Evolutionary conservation across 2,797 vertebrate genomes (phyloP).

Genomic region (Poecilia gillii): DNA sequence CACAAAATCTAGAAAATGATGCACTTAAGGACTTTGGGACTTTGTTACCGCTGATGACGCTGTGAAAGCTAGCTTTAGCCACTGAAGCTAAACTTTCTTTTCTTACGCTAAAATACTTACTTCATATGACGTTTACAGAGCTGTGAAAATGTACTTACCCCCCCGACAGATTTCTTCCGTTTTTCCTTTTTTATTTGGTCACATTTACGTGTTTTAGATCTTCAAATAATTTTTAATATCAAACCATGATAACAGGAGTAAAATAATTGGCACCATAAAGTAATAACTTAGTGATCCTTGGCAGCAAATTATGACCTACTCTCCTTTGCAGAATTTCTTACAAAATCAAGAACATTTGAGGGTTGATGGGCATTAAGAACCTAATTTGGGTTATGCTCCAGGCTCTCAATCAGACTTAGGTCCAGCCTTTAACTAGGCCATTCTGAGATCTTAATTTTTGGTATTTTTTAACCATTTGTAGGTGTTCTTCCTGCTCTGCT

Average conservation of each 20-base stretch:
- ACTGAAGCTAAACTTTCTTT: conserved; percentile 39
- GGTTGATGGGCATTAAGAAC: neutral
- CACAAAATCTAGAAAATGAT: conserved; percentile 66
- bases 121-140: conserved; percentile 25
- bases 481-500: neutral
- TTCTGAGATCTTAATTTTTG: neutral
- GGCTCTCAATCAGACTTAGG: neutral
- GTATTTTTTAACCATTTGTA: neutral
- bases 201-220: neutral
- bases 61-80: conserved; percentile 67
- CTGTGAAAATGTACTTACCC: neutral
- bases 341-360: neutral
- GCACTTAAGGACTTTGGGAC: conserved; percentile 59
- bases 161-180: neutral
- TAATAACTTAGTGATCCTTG: neutral
- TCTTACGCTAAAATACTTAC: conserved; percentile 20
- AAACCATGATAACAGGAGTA: neutral
- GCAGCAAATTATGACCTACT: neutral
- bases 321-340: neutral
- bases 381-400: neutral
- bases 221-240: neutral
- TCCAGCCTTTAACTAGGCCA: neutral
- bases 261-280: neutral
- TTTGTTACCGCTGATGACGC: conserved; percentile 65
- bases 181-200: neutral